A percentile compares a stretch with the other conserved stretches of the same genome.
phyloP scores from a whole-genome alignment of 2,113 vertebrate genomes.

The Orthonyx spaldingii region DNA sequence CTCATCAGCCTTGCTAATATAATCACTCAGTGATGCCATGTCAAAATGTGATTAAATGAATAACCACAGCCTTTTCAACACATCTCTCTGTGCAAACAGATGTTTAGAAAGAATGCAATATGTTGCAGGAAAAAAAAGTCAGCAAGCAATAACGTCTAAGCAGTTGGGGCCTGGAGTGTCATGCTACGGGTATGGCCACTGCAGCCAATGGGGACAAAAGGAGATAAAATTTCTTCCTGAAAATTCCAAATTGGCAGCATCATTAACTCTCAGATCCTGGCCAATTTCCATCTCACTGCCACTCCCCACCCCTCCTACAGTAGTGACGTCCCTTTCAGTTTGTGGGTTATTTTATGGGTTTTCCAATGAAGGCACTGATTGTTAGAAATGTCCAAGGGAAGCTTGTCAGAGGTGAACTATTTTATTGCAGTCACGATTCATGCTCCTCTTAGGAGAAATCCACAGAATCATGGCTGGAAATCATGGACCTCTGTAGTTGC shows the following conservation, averaged over 20 bases:
- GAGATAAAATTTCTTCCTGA: not conserved
- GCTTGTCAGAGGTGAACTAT: not conserved
- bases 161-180: not conserved
- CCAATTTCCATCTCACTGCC: not conserved
- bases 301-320: not conserved
- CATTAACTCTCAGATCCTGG: not conserved
- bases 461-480: not conserved
- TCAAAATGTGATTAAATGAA: slow-evolving; percentile 61
- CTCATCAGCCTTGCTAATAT: slow-evolving; percentile 53
- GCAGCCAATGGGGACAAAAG: not conserved
- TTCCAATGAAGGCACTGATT: not conserved
- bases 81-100: slow-evolving; percentile 50
- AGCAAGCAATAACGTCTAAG: not conserved
- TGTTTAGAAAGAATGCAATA: slow-evolving; percentile 47
- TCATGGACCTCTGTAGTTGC: not conserved
- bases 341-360: not conserved
- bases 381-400: not conserved
- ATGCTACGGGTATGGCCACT: not conserved
- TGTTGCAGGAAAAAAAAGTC: not conserved
- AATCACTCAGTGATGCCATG: slow-evolving; percentile 52
- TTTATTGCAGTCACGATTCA: not conserved
- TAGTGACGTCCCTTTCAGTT: not conserved
- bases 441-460: not conserved
- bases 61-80: slow-evolving; percentile 62
- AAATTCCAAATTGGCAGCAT: not conserved